These are phyloP conservation scores for Dichetophora obliterata DNA, from an alignment of 2,888 invertebrate species.

Conservation along the genomic window DNA sequence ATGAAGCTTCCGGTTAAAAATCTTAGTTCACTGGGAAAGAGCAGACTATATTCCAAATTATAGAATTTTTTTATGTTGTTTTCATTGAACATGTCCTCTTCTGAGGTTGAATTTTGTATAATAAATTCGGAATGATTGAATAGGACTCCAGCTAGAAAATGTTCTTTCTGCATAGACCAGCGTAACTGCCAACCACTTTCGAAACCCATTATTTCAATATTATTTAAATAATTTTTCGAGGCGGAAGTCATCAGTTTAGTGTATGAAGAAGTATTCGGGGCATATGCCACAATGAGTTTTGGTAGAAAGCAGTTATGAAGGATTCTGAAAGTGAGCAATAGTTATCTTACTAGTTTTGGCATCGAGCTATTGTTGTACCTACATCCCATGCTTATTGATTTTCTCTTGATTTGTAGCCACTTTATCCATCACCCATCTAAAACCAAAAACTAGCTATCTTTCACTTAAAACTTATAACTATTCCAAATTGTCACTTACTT, in stretches of 20 bases:
- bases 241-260: conserved; percentile 41
- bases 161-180: conserved; percentile 35
- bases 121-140: conserved; percentile 71
- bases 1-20: conserved; percentile 37
- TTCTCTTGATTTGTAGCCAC: too few species aligned
- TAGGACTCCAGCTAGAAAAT: conserved; percentile 57
- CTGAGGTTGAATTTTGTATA: neutral
- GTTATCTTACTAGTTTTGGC: neutral
- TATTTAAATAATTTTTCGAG: neutral
- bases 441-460: neutral
- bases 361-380: too few species aligned
- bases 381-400: too few species aligned
- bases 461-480: neutral
- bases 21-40: conserved; percentile 58
- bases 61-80: conserved; percentile 3
- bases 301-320: conserved; percentile 50
- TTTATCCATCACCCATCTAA: neutral
- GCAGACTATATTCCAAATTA: conserved; percentile 50
- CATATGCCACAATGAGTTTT: conserved; percentile 52
- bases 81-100: neutral
- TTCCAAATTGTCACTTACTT: neutral
- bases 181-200: conserved; percentile 41
- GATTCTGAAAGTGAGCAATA: neutral
- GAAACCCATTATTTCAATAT: conserved; percentile 34
- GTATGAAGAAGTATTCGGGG: conserved; percentile 47